Evolutionary conservation across 1,140 invertebrate species (phyloP).

Genomic region (Cyrtorhinus lividipennis): DNA sequence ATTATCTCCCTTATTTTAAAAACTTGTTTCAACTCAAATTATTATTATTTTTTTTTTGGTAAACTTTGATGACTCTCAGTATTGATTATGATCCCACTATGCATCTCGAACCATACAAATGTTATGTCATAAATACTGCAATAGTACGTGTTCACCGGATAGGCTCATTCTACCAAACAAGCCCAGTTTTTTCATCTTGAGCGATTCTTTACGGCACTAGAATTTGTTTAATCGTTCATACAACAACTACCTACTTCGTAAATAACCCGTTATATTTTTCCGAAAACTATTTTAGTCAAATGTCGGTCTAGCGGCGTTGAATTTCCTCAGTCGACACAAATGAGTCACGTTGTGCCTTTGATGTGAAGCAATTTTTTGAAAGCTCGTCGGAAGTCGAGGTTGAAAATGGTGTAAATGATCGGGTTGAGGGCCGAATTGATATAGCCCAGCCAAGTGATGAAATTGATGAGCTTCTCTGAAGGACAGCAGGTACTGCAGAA

Average conservation of each 20-base stretch:
- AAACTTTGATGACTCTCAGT: no score
- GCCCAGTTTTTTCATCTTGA: neutral
- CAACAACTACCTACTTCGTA: neutral
- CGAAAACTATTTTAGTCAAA: neutral
- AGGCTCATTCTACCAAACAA: no score
- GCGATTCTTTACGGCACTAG: neutral
- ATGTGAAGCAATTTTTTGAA: conserved; percentile 75
- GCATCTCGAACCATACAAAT: no score
- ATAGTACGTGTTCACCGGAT: no score
- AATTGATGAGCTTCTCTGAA: conserved; percentile 63
- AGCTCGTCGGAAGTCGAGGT: conserved; percentile 85
- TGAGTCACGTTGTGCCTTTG: conserved; percentile 21
- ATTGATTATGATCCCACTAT: no score
- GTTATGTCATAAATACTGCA: no score
- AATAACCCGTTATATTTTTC: neutral
- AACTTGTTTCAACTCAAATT: no score
- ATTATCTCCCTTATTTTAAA: no score
- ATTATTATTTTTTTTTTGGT: no score
- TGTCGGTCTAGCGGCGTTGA: neutral
- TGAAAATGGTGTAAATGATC: conserved; percentile 95
- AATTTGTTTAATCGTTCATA: neutral
- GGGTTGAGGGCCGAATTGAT: conserved; percentile 95
- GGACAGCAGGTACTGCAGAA: conserved; percentile 54
- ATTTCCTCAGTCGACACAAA: neutral
- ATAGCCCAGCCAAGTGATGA: conserved; percentile 94